Percentiles rank a stretch among this genome's conserved stretches.
Evolutionary conservation across 2,888 invertebrate genomes (phyloP).

Genomic region (Trichopria drosophilae): DNA sequence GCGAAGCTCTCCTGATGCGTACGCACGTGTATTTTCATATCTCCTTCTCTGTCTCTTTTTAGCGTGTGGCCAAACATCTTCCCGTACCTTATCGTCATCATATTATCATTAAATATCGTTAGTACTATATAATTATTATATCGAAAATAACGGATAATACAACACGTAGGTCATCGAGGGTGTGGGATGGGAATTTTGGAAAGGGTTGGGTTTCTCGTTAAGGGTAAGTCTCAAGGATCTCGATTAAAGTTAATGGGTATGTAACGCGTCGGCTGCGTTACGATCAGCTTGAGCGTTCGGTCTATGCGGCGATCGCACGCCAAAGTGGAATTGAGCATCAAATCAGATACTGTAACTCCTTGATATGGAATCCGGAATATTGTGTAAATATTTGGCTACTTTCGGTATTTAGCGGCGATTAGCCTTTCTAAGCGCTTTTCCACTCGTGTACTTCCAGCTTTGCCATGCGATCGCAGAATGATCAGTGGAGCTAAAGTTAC

Average conservation of each 20-base stretch:
- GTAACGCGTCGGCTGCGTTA: no score
- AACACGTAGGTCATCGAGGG: conserved; percentile 52
- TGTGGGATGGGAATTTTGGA: conserved; percentile 2
- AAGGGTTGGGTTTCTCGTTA: no score
- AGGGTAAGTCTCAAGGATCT: no score
- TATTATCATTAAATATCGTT: conserved; percentile 58
- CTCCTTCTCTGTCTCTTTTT: conserved; percentile 31
- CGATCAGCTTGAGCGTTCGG: no score
- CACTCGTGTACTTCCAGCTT: no score
- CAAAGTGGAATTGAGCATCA: no score
- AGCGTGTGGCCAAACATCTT: conserved; percentile 56
- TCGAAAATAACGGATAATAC: conserved; percentile 60
- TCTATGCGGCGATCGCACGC: no score
- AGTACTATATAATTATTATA: conserved; percentile 58
- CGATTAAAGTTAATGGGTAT: no score
- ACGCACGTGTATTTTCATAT: conserved; percentile 34
- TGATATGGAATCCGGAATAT: no score
- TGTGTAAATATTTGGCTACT: no score
- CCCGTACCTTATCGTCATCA: conserved; percentile 58
- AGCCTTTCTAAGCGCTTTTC: conserved; percentile 26
- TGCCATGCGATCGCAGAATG: conserved; percentile 43
- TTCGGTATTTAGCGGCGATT: no score
- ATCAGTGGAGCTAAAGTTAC: conserved; percentile 58
- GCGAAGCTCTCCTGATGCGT: conserved; percentile 18
- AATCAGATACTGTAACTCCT: no score